Conservation (phyloP, 2,797 vertebrate species). For the Brotula barbata region DNA sequence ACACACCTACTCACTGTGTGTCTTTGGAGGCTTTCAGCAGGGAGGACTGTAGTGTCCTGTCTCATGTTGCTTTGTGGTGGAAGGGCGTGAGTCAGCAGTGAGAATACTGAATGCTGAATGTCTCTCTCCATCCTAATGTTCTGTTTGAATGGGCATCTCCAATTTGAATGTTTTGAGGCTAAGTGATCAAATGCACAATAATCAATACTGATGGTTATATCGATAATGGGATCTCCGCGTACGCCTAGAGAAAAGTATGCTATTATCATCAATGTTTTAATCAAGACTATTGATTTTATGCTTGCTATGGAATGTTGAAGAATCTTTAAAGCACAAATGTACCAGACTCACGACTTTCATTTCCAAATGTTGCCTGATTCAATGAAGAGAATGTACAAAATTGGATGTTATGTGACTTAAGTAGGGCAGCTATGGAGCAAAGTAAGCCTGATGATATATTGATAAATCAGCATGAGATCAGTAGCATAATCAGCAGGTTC, state of each 20-base stretch:
- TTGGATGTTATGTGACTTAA: constrained; percentile 31
- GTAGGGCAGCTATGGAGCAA: constrained; percentile 34
- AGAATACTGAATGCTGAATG: constrained; percentile 28
- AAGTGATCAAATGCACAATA: background rate
- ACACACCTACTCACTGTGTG: constrained; percentile 43
- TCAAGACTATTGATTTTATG: too few species aligned
- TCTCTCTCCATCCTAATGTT: constrained; percentile 30
- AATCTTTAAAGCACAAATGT: background rate
- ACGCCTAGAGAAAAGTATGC: too few species aligned
- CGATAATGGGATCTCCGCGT: too few species aligned
- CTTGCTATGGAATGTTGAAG: too few species aligned
- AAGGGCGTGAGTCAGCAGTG: constrained; percentile 54
- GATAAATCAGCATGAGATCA: constrained; percentile 60
- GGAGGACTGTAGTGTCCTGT: constrained; percentile 49
- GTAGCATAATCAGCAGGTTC: constrained; percentile 66
- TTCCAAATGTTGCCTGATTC: constrained; percentile 22
- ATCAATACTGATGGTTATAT: too few species aligned
- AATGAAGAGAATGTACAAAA: constrained; percentile 19
- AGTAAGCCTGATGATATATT: constrained; percentile 50
- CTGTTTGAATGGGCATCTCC: constrained; percentile 13
- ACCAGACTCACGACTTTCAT: constrained; percentile 7
- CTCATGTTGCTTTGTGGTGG: constrained; percentile 37
- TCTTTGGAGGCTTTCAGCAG: constrained; percentile 40
- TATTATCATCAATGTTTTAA: too few species aligned
- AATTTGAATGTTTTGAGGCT: background rate